Percentiles rank a stretch among this genome's conserved stretches.
phyloP scores from a whole-genome alignment of 2,113 vertebrate genomes.

The Octodon degus region DNA sequence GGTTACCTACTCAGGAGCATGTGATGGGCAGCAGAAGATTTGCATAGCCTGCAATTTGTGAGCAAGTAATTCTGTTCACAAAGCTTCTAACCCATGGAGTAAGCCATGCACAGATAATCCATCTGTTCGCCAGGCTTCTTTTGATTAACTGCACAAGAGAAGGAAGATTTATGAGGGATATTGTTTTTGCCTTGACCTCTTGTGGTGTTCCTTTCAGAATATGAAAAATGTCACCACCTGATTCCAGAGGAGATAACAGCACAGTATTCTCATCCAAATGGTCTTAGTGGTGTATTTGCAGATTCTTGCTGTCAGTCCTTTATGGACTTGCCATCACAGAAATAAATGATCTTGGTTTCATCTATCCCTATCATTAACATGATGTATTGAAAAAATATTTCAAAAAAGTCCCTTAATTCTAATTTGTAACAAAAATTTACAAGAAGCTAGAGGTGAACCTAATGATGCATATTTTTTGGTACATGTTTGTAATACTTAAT shows the following conservation, averaged over 20 bases:
- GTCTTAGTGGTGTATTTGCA: not conserved
- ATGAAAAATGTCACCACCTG: conserved; percentile 6
- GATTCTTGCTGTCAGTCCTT: not conserved
- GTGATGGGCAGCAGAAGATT: not conserved
- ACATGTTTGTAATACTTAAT: not conserved
- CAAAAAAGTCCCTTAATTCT: not conserved
- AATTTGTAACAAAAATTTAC: conserved; percentile 23
- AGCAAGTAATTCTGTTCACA: not conserved
- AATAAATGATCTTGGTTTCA: conserved; percentile 6
- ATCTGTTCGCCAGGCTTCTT: not conserved
- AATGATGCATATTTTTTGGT: not conserved
- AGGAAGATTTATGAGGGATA: conserved; percentile 31
- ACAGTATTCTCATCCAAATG: not conserved
- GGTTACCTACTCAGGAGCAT: not conserved
- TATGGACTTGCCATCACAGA: not conserved
- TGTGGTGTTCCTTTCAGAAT: conserved; percentile 33
- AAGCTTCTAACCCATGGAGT: not conserved
- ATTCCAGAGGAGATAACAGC: not conserved
- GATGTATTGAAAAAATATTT: conserved; percentile 6
- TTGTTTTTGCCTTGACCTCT: conserved; percentile 31
- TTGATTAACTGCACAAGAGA: conserved; percentile 57
- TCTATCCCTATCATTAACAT: not conserved
- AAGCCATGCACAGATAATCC: conserved; percentile 26
- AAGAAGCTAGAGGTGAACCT: not conserved
- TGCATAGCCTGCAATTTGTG: not conserved